These are phyloP conservation scores for Petaurus breviceps DNA, from an alignment of 2,113 vertebrate species.

Conservation along the genomic window DNA sequence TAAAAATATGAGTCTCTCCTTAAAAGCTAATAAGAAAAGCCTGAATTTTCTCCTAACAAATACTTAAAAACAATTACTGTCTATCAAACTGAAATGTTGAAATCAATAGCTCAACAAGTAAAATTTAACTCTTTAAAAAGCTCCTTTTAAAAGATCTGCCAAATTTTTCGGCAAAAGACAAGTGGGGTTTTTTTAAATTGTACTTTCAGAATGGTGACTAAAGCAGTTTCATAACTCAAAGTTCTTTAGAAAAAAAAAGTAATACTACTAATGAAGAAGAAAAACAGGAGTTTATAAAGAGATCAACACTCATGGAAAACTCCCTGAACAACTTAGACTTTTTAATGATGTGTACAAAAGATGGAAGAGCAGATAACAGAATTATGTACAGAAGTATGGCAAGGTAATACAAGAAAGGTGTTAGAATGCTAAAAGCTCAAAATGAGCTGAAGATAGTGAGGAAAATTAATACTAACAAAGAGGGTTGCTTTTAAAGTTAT, in stretches of 20 bases:
- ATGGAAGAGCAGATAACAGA: not conserved
- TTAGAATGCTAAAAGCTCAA: not conserved
- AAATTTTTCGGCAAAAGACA: not conserved
- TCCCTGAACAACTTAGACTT: not conserved
- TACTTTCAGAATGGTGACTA: slow-evolving; percentile 23
- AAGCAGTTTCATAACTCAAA: not conserved
- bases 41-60: slow-evolving; percentile 26
- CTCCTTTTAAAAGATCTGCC: slow-evolving; percentile 31
- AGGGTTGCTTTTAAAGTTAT: not conserved
- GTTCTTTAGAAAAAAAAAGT: not conserved
- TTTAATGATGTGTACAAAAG: not conserved
- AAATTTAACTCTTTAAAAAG: slow-evolving; percentile 54
- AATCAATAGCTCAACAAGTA: slow-evolving; percentile 45
- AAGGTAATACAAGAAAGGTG: not conserved
- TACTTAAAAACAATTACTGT: slow-evolving; percentile 11
- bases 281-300: not conserved
- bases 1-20: slow-evolving; percentile 8
- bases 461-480: not conserved
- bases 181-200: slow-evolving; percentile 37
- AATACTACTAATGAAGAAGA: not conserved
- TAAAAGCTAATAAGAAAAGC: slow-evolving; percentile 35
- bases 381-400: not conserved
- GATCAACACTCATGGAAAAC: not conserved
- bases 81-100: slow-evolving; percentile 43
- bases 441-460: not conserved